These are phyloP conservation scores for Pterobdella sp. DNA, from an alignment of 2,888 invertebrate species.

Conservation along the genomic window DNA sequence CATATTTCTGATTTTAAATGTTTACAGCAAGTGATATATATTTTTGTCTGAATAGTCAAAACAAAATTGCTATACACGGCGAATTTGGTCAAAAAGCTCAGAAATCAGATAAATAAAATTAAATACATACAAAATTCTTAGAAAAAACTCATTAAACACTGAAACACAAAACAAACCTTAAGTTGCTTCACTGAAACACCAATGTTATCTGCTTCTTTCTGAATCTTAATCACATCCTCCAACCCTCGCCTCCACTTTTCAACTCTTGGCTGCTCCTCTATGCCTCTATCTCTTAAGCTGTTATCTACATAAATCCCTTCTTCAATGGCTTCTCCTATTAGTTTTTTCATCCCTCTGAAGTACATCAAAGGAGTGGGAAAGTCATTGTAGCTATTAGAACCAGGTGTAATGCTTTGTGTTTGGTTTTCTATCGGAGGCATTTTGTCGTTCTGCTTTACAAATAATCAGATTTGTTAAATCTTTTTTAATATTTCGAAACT, in stretches of 20 bases:
- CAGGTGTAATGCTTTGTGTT: background rate
- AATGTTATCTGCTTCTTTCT: background rate
- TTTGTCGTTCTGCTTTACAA: background rate
- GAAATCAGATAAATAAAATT: too few species aligned
- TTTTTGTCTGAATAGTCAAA: too few species aligned
- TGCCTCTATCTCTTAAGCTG: background rate
- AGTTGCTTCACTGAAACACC: background rate
- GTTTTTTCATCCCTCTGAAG: conserved; percentile 3
- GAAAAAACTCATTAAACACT: too few species aligned
- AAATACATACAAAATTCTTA: too few species aligned
- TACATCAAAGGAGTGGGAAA: background rate
- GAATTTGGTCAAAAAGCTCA: too few species aligned
- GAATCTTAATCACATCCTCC: background rate
- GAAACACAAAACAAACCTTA: background rate
- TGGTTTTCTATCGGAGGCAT: background rate
- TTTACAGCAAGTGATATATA: too few species aligned
- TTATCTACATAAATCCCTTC: background rate
- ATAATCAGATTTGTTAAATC: too few species aligned
- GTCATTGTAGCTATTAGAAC: too few species aligned
- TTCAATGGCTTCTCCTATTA: background rate
- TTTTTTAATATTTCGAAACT: too few species aligned
- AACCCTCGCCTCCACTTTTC: background rate
- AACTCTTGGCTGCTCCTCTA: background rate
- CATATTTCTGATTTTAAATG: too few species aligned
- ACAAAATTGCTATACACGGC: too few species aligned